Evolutionary conservation across 1,140 invertebrate species (phyloP).

Genomic region (Bilobella aurantiaca): DNA sequence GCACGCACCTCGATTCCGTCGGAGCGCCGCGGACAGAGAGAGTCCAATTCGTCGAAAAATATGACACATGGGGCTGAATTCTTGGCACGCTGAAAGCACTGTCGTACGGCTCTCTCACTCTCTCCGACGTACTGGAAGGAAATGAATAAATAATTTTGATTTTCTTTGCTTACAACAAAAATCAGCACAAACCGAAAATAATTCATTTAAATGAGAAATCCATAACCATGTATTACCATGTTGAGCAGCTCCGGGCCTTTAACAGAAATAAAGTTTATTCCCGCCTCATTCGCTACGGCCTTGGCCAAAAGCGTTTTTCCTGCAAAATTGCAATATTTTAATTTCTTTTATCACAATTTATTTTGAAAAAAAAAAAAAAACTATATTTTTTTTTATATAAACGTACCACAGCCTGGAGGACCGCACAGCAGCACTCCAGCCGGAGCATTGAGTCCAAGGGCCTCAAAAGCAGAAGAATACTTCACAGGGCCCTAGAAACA

Average conservation of each 20-base stretch:
- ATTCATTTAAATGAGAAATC: too few species aligned
- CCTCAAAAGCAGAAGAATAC: constrained; percentile 64
- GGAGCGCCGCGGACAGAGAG: constrained; percentile 80
- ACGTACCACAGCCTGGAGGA: constrained; percentile 62
- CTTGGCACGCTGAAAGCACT: constrained; percentile 83
- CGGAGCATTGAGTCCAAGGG: constrained; percentile 63
- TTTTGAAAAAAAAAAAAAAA: not conserved
- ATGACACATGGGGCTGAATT: constrained; percentile 97
- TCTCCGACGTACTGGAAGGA: constrained; percentile 88
- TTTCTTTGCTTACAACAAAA: too few species aligned
- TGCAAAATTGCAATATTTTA: constrained; percentile 41
- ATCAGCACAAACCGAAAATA: too few species aligned
- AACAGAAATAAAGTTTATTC: constrained; percentile 92
- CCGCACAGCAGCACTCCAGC: constrained; percentile 85
- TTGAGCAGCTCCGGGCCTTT: constrained; percentile 93
- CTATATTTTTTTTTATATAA: too few species aligned
- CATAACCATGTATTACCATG: too few species aligned
- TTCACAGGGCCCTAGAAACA: constrained; percentile 69
- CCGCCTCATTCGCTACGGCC: constrained; percentile 85
- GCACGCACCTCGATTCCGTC: constrained; percentile 52
- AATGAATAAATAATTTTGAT: too few species aligned
- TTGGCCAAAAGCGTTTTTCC: constrained; percentile 88
- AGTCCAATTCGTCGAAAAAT: constrained; percentile 99
- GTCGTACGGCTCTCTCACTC: constrained; percentile 89
- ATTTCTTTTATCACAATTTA: not conserved